Conservation (phyloP, 2,888 invertebrate species). For the Ecliptopera silaceata region DNA sequence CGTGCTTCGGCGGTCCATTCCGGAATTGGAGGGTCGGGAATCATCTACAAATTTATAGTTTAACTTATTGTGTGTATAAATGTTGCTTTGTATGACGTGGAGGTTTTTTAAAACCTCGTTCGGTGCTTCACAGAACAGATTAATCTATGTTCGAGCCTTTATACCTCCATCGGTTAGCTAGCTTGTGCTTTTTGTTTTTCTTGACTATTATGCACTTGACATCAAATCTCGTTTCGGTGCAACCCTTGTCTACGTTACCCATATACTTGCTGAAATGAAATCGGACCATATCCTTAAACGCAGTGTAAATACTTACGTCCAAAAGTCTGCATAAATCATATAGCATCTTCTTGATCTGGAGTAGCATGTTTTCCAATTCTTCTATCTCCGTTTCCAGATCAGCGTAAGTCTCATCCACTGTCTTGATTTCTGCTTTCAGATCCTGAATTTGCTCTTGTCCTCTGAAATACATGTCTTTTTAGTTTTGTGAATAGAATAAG, state of each 20-base stretch:
- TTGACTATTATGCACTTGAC: no score
- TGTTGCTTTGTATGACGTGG: no score
- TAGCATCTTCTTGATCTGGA: slow-evolving; percentile 72
- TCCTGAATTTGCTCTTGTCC: slow-evolving; percentile 88
- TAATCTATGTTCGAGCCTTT: no score
- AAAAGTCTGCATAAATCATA: slow-evolving; percentile 73
- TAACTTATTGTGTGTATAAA: neutral
- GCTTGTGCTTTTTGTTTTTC: no score
- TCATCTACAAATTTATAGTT: slow-evolving; percentile 46
- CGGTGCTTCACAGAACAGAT: no score
- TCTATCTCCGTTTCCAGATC: slow-evolving; percentile 62
- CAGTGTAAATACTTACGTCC: slow-evolving; percentile 60
- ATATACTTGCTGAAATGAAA: no score
- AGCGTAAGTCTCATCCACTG: slow-evolving; percentile 62
- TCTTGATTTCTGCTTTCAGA: slow-evolving; percentile 83
- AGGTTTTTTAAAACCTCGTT: no score
- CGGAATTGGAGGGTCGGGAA: slow-evolving; percentile 69
- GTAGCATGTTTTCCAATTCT: slow-evolving; percentile 63
- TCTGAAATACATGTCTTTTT: slow-evolving; percentile 62
- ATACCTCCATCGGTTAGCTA: no score
- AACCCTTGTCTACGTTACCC: no score
- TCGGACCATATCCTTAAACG: neutral
- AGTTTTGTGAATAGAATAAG: neutral
- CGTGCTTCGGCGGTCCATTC: slow-evolving; percentile 75
- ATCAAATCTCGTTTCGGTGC: no score